phyloP scores from a whole-genome alignment of 2,113 vertebrate species.

The Brachyistius frenatus region DNA sequence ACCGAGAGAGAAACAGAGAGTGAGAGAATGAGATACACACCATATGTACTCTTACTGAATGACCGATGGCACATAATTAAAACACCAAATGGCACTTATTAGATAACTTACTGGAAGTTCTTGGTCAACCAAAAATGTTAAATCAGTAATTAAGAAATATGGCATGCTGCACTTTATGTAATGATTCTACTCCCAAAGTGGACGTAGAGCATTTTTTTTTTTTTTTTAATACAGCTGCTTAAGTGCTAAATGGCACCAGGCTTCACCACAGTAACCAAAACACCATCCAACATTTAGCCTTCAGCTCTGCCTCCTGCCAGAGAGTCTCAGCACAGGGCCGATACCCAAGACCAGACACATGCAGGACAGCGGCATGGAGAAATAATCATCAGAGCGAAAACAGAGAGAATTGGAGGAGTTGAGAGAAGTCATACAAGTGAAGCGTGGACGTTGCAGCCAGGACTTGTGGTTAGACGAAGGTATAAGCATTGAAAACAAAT shows the following conservation, averaged over 20 bases:
- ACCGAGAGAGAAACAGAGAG: conserved; percentile 5
- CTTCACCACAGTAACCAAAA: conserved; percentile 70
- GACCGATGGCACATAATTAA: conserved; percentile 41
- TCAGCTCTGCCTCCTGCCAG: conserved; percentile 28
- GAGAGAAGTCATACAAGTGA: conserved; percentile 55
- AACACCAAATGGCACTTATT: conserved; percentile 35
- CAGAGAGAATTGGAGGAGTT: conserved; percentile 47
- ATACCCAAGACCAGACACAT: conserved; percentile 53
- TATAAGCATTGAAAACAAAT: conserved; percentile 56
- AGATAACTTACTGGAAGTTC: conserved; percentile 38
- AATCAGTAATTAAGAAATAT: conserved; percentile 52
- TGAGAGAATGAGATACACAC: conserved; percentile 26
- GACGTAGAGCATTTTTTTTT: conserved; percentile 13
- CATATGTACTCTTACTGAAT: conserved; percentile 23
- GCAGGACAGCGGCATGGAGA: conserved; percentile 59
- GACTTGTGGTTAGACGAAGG: conserved; percentile 46
- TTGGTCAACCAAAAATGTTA: conserved; percentile 33
- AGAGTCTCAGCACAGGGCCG: conserved; percentile 34
- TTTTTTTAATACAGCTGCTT: conserved; percentile 25
- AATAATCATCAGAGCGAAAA: conserved; percentile 49
- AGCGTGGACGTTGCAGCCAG: conserved; percentile 53
- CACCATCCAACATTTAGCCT: conserved; percentile 63
- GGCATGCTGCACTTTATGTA: conserved; percentile 6
- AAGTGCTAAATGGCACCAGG: conserved; percentile 49
- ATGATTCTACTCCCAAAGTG: conserved; percentile 14